These are phyloP conservation scores for Bolborhynchus lineola DNA, from an alignment of 2,113 vertebrate species.

Conservation along the genomic window DNA sequence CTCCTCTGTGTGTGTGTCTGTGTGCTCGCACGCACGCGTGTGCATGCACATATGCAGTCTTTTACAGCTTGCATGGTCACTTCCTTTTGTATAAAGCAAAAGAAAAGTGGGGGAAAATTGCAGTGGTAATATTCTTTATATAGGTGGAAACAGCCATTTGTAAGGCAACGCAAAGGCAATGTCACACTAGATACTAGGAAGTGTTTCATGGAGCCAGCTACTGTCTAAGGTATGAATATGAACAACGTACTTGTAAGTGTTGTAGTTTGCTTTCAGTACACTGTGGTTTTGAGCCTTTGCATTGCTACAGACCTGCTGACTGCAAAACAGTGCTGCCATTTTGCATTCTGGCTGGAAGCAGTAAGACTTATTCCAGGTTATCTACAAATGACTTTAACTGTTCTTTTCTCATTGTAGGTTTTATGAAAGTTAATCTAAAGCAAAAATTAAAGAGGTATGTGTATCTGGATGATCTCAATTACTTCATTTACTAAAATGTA, in stretches of 20 bases:
- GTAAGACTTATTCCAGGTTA: not conserved
- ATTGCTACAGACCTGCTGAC: not conserved
- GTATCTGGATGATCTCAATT: not conserved
- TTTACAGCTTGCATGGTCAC: not conserved
- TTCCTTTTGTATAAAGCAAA: not conserved
- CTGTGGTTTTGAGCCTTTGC: not conserved
- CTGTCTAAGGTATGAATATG: not conserved
- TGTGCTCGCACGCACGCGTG: no score
- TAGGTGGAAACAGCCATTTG: accelerated
- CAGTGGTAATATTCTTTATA: not conserved
- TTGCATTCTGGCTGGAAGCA: not conserved
- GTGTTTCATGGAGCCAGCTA: not conserved
- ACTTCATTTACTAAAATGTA: not conserved
- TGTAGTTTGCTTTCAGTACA: not conserved
- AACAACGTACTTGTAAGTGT: accelerated
- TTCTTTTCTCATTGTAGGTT: not conserved
- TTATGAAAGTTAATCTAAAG: not conserved
- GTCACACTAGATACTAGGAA: not conserved
- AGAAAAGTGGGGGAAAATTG: not conserved
- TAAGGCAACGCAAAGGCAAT: not conserved
- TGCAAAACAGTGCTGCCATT: not conserved
- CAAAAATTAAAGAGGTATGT: not conserved
- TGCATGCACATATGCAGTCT: not conserved
- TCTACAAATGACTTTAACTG: not conserved
- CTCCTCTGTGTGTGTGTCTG: accelerated